Conservation (phyloP, 2,888 invertebrate species). For the Daptonema setosum region DNA sequence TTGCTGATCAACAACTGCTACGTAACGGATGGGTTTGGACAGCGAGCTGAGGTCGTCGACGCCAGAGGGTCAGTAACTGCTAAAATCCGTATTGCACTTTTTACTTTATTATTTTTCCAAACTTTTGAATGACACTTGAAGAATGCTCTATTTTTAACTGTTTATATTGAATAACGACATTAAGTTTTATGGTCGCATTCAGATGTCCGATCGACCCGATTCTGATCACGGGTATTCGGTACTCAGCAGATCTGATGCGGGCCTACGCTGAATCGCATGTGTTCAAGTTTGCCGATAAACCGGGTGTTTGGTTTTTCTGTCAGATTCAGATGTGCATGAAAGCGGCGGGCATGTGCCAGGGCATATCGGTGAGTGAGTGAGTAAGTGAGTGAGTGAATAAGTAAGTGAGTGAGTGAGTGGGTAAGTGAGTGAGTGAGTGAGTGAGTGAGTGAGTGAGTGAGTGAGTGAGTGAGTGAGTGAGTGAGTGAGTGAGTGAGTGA, state of each 20-base stretch:
- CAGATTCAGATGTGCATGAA: constrained; percentile 29
- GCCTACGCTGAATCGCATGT: constrained; percentile 26
- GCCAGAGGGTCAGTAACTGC: constrained; percentile 11
- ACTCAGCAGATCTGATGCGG: constrained; percentile 22
- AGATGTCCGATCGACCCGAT: constrained; percentile 23
- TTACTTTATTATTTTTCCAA: background rate
- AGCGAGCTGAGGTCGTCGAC: constrained; percentile 23
- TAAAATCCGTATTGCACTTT: background rate
- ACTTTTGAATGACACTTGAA: background rate
- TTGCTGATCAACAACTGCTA: constrained; percentile 26
- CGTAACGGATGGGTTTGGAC: constrained; percentile 26
- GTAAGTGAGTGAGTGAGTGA: too few relatives aligned
- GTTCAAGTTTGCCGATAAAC: constrained; percentile 27
- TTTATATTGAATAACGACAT: too few relatives aligned
- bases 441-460: too few relatives aligned
- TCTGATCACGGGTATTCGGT: constrained; percentile 25
- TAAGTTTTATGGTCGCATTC: too few relatives aligned
- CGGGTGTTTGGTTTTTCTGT: constrained; percentile 28
- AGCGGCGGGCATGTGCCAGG: constrained; percentile 21
- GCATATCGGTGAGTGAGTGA: constrained; percentile 20
- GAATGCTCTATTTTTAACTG: background rate
- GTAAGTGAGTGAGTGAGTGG: too few relatives aligned
- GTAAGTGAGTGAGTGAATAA: too few relatives aligned
- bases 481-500: too few relatives aligned
- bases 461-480: too few relatives aligned